Evolutionary conservation across 2,888 invertebrate species (phyloP), one percentile per base, ranked within the genome.

Genomic region (Drosophila mettleri): DNA sequence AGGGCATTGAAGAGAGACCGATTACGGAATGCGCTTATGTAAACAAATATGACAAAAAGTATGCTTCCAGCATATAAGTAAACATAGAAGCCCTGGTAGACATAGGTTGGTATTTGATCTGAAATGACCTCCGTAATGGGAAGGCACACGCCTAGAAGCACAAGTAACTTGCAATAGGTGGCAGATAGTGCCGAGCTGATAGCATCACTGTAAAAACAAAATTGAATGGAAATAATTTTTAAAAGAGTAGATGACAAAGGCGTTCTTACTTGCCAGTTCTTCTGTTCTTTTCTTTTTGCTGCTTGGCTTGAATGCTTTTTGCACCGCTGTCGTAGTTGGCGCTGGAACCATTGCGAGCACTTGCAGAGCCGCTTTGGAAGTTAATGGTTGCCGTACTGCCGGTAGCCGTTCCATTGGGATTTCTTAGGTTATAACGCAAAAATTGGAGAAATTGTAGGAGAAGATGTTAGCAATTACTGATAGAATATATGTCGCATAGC

Each of bases 101-200:
- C 95, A 62, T 94, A 94, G 31, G 94, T 94, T 18, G 96, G 95
- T 24, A 97, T 96, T 82, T 95, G 94, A 49, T 94, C 94, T 4
- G 96, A 96, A 70, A 97, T 95, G 53, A 97, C 96, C 93, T 97
- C 97, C 3, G 97, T 96, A 68, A 98, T 94, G 3, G 98, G 97
- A 86, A 98, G 95, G 16, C 97, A 96, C 38, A 97, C 94, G 9
- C 97, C 97, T 73, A 97, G 93, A 6, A 98, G 95, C 14, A 98
- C 96, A 64, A 98, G 92, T 14, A 97, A 93, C 91, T 98, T 97
- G 59, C 96, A 96, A 92, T 98, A 98, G 29, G 97, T 93, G 3
- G 96, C 96, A 39, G 97, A 97, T 43, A 97, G 91, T 6, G 95
- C 95, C 64, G 95, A 94, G 76, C 95, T 95, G 65, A 96, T 91